phyloP scores from a whole-genome alignment of 2,888 invertebrate genomes.

The Lysandra bellargus region DNA sequence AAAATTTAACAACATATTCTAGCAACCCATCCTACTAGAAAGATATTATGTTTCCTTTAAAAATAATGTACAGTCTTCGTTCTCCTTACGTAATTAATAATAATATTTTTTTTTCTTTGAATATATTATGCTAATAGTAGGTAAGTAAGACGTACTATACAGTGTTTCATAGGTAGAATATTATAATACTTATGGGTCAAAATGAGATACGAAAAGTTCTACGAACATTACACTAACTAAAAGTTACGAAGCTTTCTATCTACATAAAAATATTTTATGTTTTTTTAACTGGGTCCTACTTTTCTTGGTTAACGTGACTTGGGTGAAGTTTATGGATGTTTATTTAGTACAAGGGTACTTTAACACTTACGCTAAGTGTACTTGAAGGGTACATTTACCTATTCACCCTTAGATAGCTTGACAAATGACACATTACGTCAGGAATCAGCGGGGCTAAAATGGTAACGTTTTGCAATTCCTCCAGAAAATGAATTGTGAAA shows the following conservation, averaged over 20 bases:
- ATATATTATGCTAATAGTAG: too few relatives aligned
- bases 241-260: neutral
- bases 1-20: neutral
- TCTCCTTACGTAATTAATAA: too few relatives aligned
- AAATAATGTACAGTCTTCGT: too few relatives aligned
- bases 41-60: too few relatives aligned
- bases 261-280: neutral
- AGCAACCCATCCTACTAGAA: too few relatives aligned
- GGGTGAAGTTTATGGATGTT: constrained; percentile 18
- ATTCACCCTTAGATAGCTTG: constrained; percentile 14
- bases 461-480: too few relatives aligned
- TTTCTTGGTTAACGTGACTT: constrained; percentile 1
- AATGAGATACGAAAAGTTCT: neutral
- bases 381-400: constrained; percentile 16
- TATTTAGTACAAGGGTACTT: constrained; percentile 15
- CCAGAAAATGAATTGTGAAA: too few relatives aligned
- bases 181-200: too few relatives aligned
- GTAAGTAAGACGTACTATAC: too few relatives aligned
- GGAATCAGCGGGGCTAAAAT: neutral
- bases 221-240: neutral
- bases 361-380: constrained; percentile 13
- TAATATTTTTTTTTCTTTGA: too few relatives aligned
- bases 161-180: too few relatives aligned
- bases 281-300: neutral
- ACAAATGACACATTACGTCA: neutral